These are phyloP conservation scores for Xyliphius kryptos DNA, from an alignment of 2,113 vertebrate species.

Conservation along the genomic window DNA sequence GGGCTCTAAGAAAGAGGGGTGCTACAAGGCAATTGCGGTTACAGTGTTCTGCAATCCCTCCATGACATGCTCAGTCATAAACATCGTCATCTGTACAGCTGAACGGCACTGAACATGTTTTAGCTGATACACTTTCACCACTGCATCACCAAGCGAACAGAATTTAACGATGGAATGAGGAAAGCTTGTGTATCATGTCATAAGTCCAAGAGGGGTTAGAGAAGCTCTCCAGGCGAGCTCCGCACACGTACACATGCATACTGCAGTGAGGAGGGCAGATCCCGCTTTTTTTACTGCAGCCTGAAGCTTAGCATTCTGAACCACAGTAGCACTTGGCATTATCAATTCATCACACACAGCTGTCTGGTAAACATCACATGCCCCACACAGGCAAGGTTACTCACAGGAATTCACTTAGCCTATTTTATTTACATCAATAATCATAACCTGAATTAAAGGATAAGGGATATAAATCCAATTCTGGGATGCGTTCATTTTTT, in stretches of 20 bases:
- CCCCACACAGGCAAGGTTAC: conserved; percentile 12
- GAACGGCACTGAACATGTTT: background rate
- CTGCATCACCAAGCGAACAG: no score
- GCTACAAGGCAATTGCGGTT: conserved; percentile 10
- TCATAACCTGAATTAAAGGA: background rate
- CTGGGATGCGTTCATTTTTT: no score
- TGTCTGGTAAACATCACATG: conserved; percentile 48
- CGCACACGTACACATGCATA: conserved; percentile 30
- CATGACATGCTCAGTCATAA: conserved; percentile 4
- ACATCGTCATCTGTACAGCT: background rate
- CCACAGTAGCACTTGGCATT: conserved; percentile 39
- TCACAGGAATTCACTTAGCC: background rate
- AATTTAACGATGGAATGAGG: no score
- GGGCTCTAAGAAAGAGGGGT: conserved; percentile 11
- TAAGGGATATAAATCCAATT: no score
- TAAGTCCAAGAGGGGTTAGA: conserved; percentile 12
- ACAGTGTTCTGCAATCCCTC: background rate
- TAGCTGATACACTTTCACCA: background rate
- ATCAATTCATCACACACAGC: conserved; percentile 52
- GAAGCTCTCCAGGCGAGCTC: conserved; percentile 2
- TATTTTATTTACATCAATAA: background rate
- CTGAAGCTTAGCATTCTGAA: conserved; percentile 44
- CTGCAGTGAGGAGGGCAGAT: conserved; percentile 43
- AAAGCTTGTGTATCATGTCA: conserved; percentile 7
- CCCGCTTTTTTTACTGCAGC: conserved; percentile 40